Evolutionary conservation across 2,888 invertebrate species (phyloP).

Genomic region (Dicranocentrus wangi): DNA sequence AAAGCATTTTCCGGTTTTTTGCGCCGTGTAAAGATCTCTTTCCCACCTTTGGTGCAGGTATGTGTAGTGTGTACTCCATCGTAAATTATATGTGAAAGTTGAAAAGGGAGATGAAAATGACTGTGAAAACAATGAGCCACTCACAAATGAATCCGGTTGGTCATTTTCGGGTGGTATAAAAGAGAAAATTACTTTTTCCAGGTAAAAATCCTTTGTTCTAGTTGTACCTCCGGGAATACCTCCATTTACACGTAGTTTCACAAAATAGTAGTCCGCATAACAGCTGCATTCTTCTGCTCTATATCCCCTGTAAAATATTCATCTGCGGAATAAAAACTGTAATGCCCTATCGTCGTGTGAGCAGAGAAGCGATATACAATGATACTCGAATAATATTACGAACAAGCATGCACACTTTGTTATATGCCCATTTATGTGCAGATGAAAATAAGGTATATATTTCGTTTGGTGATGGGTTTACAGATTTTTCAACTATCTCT

Average conservation of each 20-base stretch:
- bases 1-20: too few relatives aligned
- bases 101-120: slow-evolving; percentile 11
- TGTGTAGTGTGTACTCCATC: background rate
- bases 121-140: background rate
- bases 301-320: slow-evolving; percentile 2
- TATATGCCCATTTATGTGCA: too few relatives aligned
- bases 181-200: slow-evolving; percentile 62
- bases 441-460: background rate
- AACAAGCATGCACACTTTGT: too few relatives aligned
- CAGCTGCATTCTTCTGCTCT: background rate
- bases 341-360: too few relatives aligned
- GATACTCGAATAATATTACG: too few relatives aligned
- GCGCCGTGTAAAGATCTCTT: too few relatives aligned
- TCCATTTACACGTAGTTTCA: background rate
- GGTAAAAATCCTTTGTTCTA: slow-evolving; percentile 62
- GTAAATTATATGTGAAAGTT: slow-evolving; percentile 11
- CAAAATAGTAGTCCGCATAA: too few relatives aligned
- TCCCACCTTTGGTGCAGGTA: too few relatives aligned
- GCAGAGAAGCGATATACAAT: too few relatives aligned
- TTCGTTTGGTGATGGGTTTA: background rate
- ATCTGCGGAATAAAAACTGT: background rate
- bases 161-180: slow-evolving; percentile 2
- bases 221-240: slow-evolving; percentile 57
- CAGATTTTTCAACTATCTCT: too few relatives aligned
- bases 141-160: background rate